Evolutionary conservation across 2,888 invertebrate species (phyloP).

Genomic region (Acleris cristana): DNA sequence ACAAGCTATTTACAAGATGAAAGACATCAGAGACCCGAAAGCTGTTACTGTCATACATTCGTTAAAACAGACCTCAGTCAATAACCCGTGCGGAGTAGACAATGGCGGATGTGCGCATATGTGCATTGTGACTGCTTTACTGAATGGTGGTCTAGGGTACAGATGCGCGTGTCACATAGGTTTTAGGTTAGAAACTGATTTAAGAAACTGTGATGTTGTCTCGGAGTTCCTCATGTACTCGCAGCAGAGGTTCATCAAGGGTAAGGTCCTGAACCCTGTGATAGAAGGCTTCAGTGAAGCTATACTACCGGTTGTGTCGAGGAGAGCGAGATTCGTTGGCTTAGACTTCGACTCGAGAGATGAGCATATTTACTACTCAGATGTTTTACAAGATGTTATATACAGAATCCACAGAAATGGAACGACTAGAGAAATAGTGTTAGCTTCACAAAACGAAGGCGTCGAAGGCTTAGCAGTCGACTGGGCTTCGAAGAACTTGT

Average conservation of each 20-base stretch:
- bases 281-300: conserved; percentile 97
- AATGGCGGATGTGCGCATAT: conserved; percentile 97
- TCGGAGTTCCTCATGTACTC: conserved; percentile 97
- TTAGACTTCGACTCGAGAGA: conserved; percentile 96
- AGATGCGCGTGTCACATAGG: conserved; percentile 97
- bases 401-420: conserved; percentile 92
- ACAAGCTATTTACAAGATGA: conserved; percentile 90
- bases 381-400: conserved; percentile 97
- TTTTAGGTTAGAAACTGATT: conserved; percentile 88
- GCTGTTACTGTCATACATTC: conserved; percentile 93
- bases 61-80: conserved; percentile 88
- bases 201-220: conserved; percentile 91
- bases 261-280: conserved; percentile 93
- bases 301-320: conserved; percentile 95
- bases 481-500: conserved; percentile 97
- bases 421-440: conserved; percentile 92
- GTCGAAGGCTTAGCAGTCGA: conserved; percentile 98
- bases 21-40: conserved; percentile 91
- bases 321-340: conserved; percentile 96
- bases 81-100: conserved; percentile 93
- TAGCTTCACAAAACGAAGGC: conserved; percentile 98
- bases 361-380: conserved; percentile 97
- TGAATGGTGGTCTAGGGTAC: conserved; percentile 90
- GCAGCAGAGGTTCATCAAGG: conserved; percentile 97
- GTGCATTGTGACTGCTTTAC: conserved; percentile 94